Conservation (phyloP, 2,888 invertebrate species). For the Scaptomyza polygonia region DNA sequence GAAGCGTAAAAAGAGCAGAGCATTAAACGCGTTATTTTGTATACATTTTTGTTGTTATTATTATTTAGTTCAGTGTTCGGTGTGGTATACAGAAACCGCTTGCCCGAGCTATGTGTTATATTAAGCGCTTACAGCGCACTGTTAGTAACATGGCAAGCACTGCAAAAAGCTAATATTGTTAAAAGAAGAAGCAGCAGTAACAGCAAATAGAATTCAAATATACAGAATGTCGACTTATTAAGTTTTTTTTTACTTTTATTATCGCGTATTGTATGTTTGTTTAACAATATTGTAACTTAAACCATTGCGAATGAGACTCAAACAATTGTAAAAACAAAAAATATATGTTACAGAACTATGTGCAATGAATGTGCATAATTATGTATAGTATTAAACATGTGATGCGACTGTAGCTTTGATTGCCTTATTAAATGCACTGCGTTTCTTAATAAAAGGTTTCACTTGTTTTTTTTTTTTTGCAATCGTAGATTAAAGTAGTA, state of each 20-base stretch:
- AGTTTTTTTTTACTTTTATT: slow-evolving; percentile 44
- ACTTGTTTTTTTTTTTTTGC: slow-evolving; percentile 16
- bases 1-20: slow-evolving; percentile 69
- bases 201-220: slow-evolving; percentile 18
- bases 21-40: slow-evolving; percentile 71
- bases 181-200: slow-evolving; percentile 9
- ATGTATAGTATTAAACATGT: slow-evolving; percentile 66
- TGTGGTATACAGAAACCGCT: slow-evolving; percentile 28
- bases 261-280: slow-evolving; percentile 34
- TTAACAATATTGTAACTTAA: slow-evolving; percentile 32
- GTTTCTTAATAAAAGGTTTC: slow-evolving; percentile 47
- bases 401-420: slow-evolving; percentile 41
- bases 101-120: slow-evolving; percentile 36
- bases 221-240: slow-evolving; percentile 30
- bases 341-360: slow-evolving; percentile 43
- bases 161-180: slow-evolving; percentile 20
- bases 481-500: slow-evolving; percentile 31
- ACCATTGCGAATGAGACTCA: slow-evolving; percentile 60
- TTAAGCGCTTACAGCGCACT: slow-evolving; percentile 46
- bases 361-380: slow-evolving; percentile 66
- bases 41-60: slow-evolving; percentile 49
- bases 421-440: slow-evolving; percentile 68
- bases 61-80: slow-evolving; percentile 32
- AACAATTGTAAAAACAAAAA: slow-evolving; percentile 36
- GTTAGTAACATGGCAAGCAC: slow-evolving; percentile 55